Percentiles rank a stretch among this genome's conserved stretches.
These are phyloP conservation scores for Philopedon plagiatum DNA, from an alignment of 2,888 invertebrate species.

Conservation along the genomic window DNA sequence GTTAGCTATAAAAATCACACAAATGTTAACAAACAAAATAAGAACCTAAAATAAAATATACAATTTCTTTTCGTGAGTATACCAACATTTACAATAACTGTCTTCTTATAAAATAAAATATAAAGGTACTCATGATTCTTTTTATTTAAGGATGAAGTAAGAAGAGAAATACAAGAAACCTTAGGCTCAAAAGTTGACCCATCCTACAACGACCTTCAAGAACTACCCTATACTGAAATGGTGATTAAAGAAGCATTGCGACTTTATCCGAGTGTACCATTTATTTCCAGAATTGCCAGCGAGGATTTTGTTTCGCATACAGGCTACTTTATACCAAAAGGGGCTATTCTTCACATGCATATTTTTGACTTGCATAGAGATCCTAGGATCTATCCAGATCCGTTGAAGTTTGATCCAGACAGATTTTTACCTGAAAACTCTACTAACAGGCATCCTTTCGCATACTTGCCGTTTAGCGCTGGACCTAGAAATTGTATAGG, in stretches of 20 bases:
- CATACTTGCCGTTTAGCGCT: conserved; percentile 78
- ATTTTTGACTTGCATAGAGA: conserved; percentile 77
- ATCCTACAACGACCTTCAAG: conserved; percentile 61
- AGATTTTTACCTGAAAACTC: conserved; percentile 76
- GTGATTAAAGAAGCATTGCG: conserved; percentile 65
- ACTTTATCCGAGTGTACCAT: conserved; percentile 65
- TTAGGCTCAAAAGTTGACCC: conserved; percentile 53
- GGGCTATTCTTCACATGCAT: conserved; percentile 71
- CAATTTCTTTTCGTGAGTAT: no score
- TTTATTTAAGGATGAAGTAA: conserved; percentile 49
- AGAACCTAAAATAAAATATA: no score
- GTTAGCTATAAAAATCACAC: no score
- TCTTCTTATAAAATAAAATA: no score
- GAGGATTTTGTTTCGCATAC: conserved; percentile 55
- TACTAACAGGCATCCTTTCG: conserved; percentile 73
- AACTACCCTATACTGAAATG: conserved; percentile 64
- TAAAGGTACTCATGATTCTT: no score
- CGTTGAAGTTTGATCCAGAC: conserved; percentile 78
- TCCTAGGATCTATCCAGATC: conserved; percentile 75
- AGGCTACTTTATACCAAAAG: conserved; percentile 69
- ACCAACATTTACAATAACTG: no score
- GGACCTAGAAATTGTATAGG: conserved; percentile 80
- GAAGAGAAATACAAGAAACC: conserved; percentile 54
- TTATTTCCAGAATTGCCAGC: conserved; percentile 60
- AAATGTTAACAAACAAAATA: no score